Percentiles rank a stretch among this genome's conserved stretches.
These are phyloP conservation scores for Maccullochella peelii DNA, from an alignment of 2,113 vertebrate genomes.

Conservation along the genomic window DNA sequence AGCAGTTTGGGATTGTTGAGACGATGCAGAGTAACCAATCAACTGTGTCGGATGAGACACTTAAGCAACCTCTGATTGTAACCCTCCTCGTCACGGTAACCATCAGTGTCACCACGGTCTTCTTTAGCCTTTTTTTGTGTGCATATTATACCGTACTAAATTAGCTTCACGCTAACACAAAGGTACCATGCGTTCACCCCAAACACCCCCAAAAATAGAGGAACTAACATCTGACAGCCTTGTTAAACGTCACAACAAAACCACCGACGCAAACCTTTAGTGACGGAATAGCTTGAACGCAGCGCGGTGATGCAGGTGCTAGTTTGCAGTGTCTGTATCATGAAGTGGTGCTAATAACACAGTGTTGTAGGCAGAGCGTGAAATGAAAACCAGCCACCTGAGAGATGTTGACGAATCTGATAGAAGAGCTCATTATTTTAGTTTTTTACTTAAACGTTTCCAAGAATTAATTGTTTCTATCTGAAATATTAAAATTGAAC, in stretches of 20 bases:
- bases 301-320: neutral
- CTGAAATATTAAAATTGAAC: neutral
- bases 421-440: neutral
- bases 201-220: neutral
- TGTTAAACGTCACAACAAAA: neutral
- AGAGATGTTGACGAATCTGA: neutral
- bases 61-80: neutral
- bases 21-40: conserved; percentile 30
- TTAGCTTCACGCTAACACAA: conserved; percentile 35
- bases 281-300: neutral
- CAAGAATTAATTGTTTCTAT: neutral
- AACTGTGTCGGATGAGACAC: conserved; percentile 1
- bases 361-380: conserved; percentile 11
- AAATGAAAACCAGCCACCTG: conserved; percentile 8
- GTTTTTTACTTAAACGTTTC: neutral
- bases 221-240: neutral
- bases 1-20: neutral
- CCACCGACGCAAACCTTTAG: conserved; percentile 15
- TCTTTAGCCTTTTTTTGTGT: conserved; percentile 11
- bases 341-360: conserved; percentile 16
- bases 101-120: conserved; percentile 15
- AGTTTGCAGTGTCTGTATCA: conserved; percentile 37
- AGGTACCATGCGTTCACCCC: neutral
- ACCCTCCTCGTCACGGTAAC: neutral
- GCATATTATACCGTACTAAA: conserved; percentile 18